These are phyloP conservation scores for Phenganax subtilis DNA, from an alignment of 92 coral and sea anemone genomes.

Conservation along the genomic window DNA sequence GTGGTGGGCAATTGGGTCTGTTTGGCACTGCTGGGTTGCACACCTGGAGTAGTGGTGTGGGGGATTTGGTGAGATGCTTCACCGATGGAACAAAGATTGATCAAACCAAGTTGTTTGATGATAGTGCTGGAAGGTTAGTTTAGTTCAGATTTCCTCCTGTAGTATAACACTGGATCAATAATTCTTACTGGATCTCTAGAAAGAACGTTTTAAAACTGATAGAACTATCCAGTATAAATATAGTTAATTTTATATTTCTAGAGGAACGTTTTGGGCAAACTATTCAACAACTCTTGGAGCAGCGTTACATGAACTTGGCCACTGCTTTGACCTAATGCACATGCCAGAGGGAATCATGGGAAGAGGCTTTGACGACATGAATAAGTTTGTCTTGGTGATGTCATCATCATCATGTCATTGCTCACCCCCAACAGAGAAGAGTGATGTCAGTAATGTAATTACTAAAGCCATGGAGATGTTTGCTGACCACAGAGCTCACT, in stretches of 20 bases:
- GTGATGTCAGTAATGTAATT: not conserved
- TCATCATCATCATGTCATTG: conserved; percentile 40
- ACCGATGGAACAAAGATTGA: conserved; percentile 64
- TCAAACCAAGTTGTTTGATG: conserved; percentile 79
- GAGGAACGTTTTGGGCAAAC: conserved; percentile 97
- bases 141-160: not conserved
- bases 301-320: conserved; percentile 92
- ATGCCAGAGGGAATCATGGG: conserved; percentile 96
- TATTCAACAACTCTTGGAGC: conserved; percentile 97
- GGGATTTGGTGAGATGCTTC: conserved; percentile 70
- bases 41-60: conserved; percentile 77
- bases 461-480: conserved; percentile 53
- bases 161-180: too few relatives aligned
- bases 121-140: conserved; percentile 73
- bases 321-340: conserved; percentile 93
- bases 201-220: too few relatives aligned
- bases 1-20: conserved; percentile 86
- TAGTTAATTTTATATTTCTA: conserved; percentile 7
- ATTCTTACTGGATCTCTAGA: too few relatives aligned
- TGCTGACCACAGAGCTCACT: conserved; percentile 78
- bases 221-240: not conserved
- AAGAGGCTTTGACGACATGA: conserved; percentile 94
- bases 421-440: not conserved
- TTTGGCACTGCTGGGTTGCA: conserved; percentile 95
- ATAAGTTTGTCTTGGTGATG: conserved; percentile 69